Conservation (phyloP, 2,113 vertebrate genomes). For the Syrrhaptes paradoxus region DNA sequence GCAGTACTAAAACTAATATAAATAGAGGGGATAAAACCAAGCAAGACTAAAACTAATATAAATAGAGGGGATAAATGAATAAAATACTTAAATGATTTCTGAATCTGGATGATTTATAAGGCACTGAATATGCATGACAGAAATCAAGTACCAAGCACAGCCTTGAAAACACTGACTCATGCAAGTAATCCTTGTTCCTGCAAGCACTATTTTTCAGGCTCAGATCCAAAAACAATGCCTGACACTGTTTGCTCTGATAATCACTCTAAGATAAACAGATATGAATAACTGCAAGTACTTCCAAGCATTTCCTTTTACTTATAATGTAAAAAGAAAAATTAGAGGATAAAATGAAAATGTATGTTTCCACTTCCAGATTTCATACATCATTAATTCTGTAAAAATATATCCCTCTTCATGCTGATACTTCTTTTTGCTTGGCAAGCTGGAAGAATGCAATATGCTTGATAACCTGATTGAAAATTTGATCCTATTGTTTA, state of each 20-base stretch:
- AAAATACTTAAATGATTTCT: constrained; percentile 38
- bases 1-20: not conserved
- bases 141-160: constrained; percentile 55
- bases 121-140: constrained; percentile 50
- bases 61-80: constrained; percentile 17
- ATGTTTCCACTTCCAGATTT: constrained; percentile 67
- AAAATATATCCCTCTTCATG: constrained; percentile 59
- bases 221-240: constrained; percentile 68
- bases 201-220: constrained; percentile 57
- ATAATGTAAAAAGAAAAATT: constrained; percentile 66
- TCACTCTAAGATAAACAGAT: constrained; percentile 71
- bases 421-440: constrained; percentile 51
- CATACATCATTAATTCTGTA: constrained; percentile 69
- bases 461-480: constrained; percentile 65
- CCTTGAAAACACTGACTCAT: constrained; percentile 55
- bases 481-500: constrained; percentile 77
- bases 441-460: constrained; percentile 58
- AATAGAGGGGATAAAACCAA: constrained; percentile 12
- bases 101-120: constrained; percentile 59
- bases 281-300: constrained; percentile 61
- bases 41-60: constrained; percentile 34
- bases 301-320: constrained; percentile 59
- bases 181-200: constrained; percentile 55
- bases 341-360: constrained; percentile 60
- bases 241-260: constrained; percentile 73